Base-by-base conservation (phyloP, 2,113 vertebrate species). In the Taxidea taxus region DNA sequence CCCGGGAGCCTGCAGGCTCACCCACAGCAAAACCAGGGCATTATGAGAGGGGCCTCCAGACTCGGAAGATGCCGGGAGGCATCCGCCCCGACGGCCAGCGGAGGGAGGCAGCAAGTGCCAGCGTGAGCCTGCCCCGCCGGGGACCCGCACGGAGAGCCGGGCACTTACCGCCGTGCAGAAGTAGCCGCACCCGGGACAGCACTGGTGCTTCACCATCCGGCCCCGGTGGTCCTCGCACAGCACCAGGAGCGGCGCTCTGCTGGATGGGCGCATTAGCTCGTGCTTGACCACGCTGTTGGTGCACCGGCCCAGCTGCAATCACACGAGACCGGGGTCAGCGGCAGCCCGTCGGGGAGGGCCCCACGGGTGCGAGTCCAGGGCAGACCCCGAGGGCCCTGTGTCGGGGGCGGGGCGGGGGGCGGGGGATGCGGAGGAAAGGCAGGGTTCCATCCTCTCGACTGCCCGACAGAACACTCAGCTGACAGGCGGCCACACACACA, bases 131-230 rank as follows among this genome's bases (percentile, higher is more conserved):
- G 23, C 25, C 21, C 12, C 2, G 39, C 23, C 12, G 23, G 68
- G 39, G 39, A 29, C 70, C 70, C 1, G 39, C 72, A 75, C 16
- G 92, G 93, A 4, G 4, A 6, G 87, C 82, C 9, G 64, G 87
- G 58, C 84, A 95, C 97, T 98, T 98, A 99, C 99, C 97, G 98
- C 99, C 80, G 99, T 99, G 98, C 99, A 99, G 99, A 99, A 99
- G 97, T 99, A 99, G 83, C 99, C 99, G 96, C 99, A 99, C 96
- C 99, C 99, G 0, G 99, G 99, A 98, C 99, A 99, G 98, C 99
- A 99, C 98, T 99, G 99, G 98, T 99, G 99, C 97, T 99, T 99
- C 95, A 99, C 99, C 99, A 99, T 99, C 92, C 99, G 99, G 16
- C 99, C 99, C 97, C 99, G 99, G 98, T 99, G 99, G 98, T 99